Percentiles rank a stretch among this genome's conserved stretches.
phyloP scores from a whole-genome alignment of 1,140 invertebrate genomes.

The Heliconius hewitsoni region DNA sequence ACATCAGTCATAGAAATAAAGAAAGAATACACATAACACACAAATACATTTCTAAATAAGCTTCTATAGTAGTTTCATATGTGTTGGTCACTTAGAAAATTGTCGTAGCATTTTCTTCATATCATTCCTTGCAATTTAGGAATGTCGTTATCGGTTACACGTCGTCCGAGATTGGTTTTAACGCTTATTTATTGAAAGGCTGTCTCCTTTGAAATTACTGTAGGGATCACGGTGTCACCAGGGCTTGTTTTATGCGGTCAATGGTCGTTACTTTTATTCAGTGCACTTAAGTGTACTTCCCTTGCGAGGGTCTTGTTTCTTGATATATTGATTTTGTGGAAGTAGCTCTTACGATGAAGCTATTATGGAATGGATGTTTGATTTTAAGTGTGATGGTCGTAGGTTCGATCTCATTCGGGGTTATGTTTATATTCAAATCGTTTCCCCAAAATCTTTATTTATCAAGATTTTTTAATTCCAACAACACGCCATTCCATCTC shows the following conservation, averaged over 20 bases:
- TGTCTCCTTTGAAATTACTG: constrained; percentile 58
- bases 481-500: too few species aligned
- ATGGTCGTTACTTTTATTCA: constrained; percentile 26
- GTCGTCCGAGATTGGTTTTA: constrained; percentile 59
- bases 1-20: not conserved
- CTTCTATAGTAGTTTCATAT: not conserved
- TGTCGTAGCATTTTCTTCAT: constrained; percentile 50
- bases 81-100: constrained; percentile 25
- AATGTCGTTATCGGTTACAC: constrained; percentile 50
- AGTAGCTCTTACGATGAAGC: not conserved
- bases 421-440: too few species aligned
- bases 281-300: constrained; percentile 13
- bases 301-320: not conserved
- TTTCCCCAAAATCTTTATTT: too few species aligned
- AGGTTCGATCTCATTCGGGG: not conserved
- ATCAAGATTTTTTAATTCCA: too few species aligned
- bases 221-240: constrained; percentile 64
- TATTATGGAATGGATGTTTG: not conserved
- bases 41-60: not conserved
- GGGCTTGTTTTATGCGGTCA: constrained; percentile 57
- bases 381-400: not conserved
- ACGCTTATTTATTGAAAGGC: constrained; percentile 76
- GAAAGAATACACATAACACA: not conserved
- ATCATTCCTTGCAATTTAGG: constrained; percentile 55
- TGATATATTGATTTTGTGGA: constrained; percentile 1